Evolutionary conservation across 2,113 vertebrate species (phyloP), one percentile per base, ranked within the genome.

Genomic region (Phycodurus eques): DNA sequence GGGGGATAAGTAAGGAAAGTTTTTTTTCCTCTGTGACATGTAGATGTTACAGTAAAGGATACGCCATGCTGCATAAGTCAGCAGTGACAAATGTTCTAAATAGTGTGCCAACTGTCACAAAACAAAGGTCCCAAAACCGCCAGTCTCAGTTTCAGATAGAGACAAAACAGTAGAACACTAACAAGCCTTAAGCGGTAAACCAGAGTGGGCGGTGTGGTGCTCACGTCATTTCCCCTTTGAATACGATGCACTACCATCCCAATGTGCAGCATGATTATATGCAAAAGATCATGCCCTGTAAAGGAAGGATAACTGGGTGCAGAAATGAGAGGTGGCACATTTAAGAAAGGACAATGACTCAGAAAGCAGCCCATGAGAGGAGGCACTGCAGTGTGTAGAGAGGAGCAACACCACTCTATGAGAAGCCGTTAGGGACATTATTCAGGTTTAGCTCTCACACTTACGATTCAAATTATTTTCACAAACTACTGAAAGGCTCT

Each of bases 141-240:
- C 56, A 59, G 12, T 59, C 22, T 22, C 54, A 56, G 51, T 59
- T 60, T 60, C 27, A 60, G 12, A 33, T 33, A 15, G 5, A 14
- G 22, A 27, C 12, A 22, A 31, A 59, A 22, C 51, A 53, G 51
- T 13, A 66, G 73, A 83, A 76, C 76, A 78, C 74, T 79, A 85
- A 88, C 78, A 82, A 79, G 78, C 76, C 71, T 69, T 84, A 12
- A 70, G 69, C 14, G 42, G 51, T 43, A 60, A 79, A 74, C 53
- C 77, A 72, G 77, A 80, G 80, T 74, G 74, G 82, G 75, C 80
- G 51, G 75, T 73, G 61, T 4, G 4, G 57, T 49, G 6, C 66
- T 54, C 10, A 66, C 53, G 72, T 88, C 81, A 86, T 85, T 85
- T 85, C 83, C 84, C 80, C 62, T 69, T 84, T 84, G 85, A 54